Evolutionary conservation across 2,888 invertebrate species (phyloP).

Genomic region (Drosophila meridionalis): DNA sequence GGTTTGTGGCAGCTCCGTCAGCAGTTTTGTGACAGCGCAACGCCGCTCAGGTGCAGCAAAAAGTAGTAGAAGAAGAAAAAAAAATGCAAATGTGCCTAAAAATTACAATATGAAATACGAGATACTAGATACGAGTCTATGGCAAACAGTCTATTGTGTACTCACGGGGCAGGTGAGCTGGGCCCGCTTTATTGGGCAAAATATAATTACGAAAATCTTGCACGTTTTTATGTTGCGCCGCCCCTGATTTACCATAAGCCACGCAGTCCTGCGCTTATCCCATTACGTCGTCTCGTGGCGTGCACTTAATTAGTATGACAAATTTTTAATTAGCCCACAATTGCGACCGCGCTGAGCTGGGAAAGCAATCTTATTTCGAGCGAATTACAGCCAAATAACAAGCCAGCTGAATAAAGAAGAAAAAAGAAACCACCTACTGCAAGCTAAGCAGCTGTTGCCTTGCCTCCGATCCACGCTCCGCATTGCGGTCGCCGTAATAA

Average conservation of each 20-base stretch:
- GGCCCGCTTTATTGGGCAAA: slow-evolving; percentile 37
- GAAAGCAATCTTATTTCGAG: slow-evolving; percentile 69
- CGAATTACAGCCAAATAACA: slow-evolving; percentile 62
- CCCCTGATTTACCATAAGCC: slow-evolving; percentile 62
- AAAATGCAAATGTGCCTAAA: slow-evolving; percentile 71
- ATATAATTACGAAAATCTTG: slow-evolving; percentile 64
- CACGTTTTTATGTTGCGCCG: slow-evolving; percentile 32
- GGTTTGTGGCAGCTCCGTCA: slow-evolving; percentile 56
- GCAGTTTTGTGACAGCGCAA: slow-evolving; percentile 52
- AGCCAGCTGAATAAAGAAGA: neutral
- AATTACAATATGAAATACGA: slow-evolving; percentile 53
- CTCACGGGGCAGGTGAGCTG: slow-evolving; percentile 1
- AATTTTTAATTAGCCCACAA: slow-evolving; percentile 77
- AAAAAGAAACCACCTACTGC: slow-evolving; percentile 42
- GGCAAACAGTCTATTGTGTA: slow-evolving; percentile 19
- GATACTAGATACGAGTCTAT: slow-evolving; percentile 31
- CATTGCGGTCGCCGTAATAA: slow-evolving; percentile 61
- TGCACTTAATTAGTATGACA: slow-evolving; percentile 79
- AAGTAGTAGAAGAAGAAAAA: slow-evolving; percentile 20
- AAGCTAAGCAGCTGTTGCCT: slow-evolving; percentile 73
- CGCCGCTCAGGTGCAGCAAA: slow-evolving; percentile 49
- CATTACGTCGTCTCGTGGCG: slow-evolving; percentile 46
- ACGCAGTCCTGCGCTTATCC: slow-evolving; percentile 26
- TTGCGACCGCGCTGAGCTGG: slow-evolving; percentile 61
- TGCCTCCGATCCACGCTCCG: slow-evolving; percentile 35